These are phyloP conservation scores for Brachyistius frenatus DNA, from an alignment of 2,113 vertebrate species.

Conservation along the genomic window DNA sequence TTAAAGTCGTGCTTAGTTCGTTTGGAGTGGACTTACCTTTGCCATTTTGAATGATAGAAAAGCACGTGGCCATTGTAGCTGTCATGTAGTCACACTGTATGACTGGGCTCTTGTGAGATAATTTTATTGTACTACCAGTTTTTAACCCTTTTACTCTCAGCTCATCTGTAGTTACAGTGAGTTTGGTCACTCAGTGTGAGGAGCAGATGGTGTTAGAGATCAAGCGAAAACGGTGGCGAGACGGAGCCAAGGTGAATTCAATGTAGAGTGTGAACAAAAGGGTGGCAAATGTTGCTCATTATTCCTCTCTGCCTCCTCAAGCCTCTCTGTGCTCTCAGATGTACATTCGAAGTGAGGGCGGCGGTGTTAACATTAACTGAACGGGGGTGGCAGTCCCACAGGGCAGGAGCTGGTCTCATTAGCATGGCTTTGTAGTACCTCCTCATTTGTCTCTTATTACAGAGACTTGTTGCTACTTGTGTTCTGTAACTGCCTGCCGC, in stretches of 20 bases:
- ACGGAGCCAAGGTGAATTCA: slow-evolving; percentile 13
- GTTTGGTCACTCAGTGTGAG: not conserved
- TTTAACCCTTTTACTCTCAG: not conserved
- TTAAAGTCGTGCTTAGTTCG: not conserved
- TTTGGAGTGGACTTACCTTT: not conserved
- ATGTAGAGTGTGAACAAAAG: slow-evolving; percentile 12
- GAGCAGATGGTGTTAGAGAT: no score
- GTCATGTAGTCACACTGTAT: not conserved
- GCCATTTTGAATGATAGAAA: no score
- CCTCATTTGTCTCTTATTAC: slow-evolving; percentile 71
- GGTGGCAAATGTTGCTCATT: slow-evolving; percentile 56
- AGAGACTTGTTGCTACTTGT: slow-evolving; percentile 63
- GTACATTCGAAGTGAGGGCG: slow-evolving; percentile 36
- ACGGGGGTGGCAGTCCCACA: slow-evolving; percentile 53
- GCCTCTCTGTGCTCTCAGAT: slow-evolving; percentile 43
- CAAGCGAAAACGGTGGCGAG: slow-evolving; percentile 13
- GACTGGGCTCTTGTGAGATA: not conserved
- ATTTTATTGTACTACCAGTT: no score
- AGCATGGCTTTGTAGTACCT: slow-evolving; percentile 78
- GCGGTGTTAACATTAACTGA: slow-evolving; percentile 35
- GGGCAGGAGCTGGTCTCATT: slow-evolving; percentile 69
- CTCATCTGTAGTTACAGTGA: slow-evolving; percentile 23
- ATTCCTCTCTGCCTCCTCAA: slow-evolving; percentile 49
- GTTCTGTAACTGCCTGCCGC: slow-evolving; percentile 47
- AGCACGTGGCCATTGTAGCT: no score